phyloP scores from a whole-genome alignment of 2,797 vertebrate species.

The Ptychadena robeensis region DNA sequence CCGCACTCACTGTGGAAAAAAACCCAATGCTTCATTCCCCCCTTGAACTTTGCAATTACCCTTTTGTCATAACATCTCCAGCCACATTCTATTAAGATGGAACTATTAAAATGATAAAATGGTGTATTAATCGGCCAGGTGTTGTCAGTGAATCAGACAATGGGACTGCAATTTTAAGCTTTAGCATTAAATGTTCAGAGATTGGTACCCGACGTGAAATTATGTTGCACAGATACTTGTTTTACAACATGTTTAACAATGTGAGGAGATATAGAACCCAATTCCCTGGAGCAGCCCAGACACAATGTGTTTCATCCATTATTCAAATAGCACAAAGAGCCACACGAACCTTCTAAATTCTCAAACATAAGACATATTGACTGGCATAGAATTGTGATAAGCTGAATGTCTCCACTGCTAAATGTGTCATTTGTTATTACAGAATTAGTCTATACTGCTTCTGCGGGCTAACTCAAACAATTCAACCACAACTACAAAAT shows the following conservation, averaged over 20 bases:
- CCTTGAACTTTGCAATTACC: constrained; percentile 34
- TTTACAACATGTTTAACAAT: constrained; percentile 59
- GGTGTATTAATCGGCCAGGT: constrained; percentile 28
- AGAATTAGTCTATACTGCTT: neutral
- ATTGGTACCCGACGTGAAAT: constrained; percentile 37
- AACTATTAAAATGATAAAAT: constrained; percentile 50
- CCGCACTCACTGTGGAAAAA: constrained; percentile 20
- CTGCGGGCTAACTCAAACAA: neutral
- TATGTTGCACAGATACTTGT: constrained; percentile 43
- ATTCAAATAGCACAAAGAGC: constrained; percentile 50
- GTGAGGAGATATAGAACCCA: constrained; percentile 37
- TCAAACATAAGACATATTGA: constrained; percentile 49
- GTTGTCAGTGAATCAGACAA: constrained; percentile 34
- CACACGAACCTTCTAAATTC: constrained; percentile 19
- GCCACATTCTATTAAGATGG: constrained; percentile 22
- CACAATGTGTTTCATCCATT: constrained; percentile 57
- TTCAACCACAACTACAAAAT: neutral
- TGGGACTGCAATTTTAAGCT: constrained; percentile 15
- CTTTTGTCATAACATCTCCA: constrained; percentile 39
- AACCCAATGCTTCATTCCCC: constrained; percentile 24
- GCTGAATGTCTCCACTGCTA: neutral
- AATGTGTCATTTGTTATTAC: neutral
- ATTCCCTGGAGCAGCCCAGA: constrained; percentile 50
- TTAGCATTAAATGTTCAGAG: constrained; percentile 18
- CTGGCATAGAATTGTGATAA: constrained; percentile 29